These are phyloP conservation scores for Cyclophora punctaria DNA, from an alignment of 2,888 invertebrate genomes.

Conservation along the genomic window DNA sequence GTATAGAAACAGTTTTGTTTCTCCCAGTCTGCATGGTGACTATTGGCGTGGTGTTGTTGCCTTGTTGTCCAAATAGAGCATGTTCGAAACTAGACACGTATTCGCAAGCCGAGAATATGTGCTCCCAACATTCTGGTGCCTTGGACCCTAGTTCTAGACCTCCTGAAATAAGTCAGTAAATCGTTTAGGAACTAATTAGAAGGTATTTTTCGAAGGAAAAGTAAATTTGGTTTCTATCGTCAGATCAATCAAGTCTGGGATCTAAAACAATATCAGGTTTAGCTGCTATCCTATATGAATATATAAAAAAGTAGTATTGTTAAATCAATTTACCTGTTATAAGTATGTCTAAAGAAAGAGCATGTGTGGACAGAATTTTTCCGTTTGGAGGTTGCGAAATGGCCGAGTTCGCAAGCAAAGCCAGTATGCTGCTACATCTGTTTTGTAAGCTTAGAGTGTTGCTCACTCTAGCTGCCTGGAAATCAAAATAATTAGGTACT, in stretches of 20 bases:
- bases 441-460: constrained; percentile 91
- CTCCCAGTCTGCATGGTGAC: constrained; percentile 79
- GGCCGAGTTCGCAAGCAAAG: constrained; percentile 89
- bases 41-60: constrained; percentile 78
- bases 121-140: constrained; percentile 95
- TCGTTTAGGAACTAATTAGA: too few species aligned
- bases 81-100: constrained; percentile 95
- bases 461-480: constrained; percentile 89
- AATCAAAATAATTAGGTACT: too few species aligned
- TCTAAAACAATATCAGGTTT: too few species aligned
- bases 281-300: too few species aligned
- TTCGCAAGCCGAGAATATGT: constrained; percentile 94
- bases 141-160: constrained; percentile 94
- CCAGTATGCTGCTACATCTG: constrained; percentile 92
- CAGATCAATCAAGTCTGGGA: too few species aligned
- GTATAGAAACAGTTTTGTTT: constrained; percentile 76
- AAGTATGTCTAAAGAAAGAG: constrained; percentile 93
- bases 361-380: constrained; percentile 90
- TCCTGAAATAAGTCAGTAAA: constrained; percentile 37
- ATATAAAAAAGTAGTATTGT: too few species aligned
- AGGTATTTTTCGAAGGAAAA: too few species aligned
- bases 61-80: constrained; percentile 89
- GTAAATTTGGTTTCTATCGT: too few species aligned
- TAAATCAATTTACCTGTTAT: constrained; percentile 74
- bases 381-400: constrained; percentile 86